A percentile compares a stretch with the other conserved stretches of the same genome.
Evolutionary conservation across 2,797 vertebrate species (phyloP).

Genomic region (Leptoclinus maculatus): DNA sequence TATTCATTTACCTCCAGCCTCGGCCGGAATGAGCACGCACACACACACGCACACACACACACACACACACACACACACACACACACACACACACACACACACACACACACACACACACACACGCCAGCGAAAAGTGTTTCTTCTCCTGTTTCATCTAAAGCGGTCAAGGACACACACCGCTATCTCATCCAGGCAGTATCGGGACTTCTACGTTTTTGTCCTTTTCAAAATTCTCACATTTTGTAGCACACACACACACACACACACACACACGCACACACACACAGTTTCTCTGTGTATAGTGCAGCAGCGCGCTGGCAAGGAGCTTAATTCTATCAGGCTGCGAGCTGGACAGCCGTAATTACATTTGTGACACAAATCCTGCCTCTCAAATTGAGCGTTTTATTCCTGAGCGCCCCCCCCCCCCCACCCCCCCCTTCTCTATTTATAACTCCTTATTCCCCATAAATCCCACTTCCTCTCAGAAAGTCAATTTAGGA

Average conservation of each 20-base stretch:
- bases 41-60: slow-evolving; percentile 11
- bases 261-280: slow-evolving; percentile 18
- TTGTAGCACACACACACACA: slow-evolving; percentile 12
- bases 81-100: slow-evolving; percentile 12
- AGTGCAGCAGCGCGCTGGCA: slow-evolving; percentile 60
- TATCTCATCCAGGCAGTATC: slow-evolving; percentile 54
- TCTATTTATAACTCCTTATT: slow-evolving; percentile 83
- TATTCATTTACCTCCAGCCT: slow-evolving; percentile 78
- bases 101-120: slow-evolving; percentile 20
- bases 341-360: slow-evolving; percentile 80
- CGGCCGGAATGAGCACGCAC: slow-evolving; percentile 40
- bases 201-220: slow-evolving; percentile 38
- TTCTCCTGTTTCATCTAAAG: slow-evolving; percentile 41
- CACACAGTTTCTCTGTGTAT: slow-evolving; percentile 40
- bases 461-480: slow-evolving; percentile 80
- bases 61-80: not conserved
- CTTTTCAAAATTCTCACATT: slow-evolving; percentile 36
- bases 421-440: slow-evolving; percentile 53
- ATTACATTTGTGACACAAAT: slow-evolving; percentile 87
- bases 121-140: slow-evolving; percentile 30
- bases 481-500: slow-evolving; percentile 82
- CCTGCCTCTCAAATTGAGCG: slow-evolving; percentile 83
- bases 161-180: slow-evolving; percentile 60
- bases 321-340: slow-evolving; percentile 84
- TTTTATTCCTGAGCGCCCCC: slow-evolving; percentile 79